Base-by-base conservation (phyloP, 2,888 invertebrate species). In the Napeogenes sylphis region DNA sequence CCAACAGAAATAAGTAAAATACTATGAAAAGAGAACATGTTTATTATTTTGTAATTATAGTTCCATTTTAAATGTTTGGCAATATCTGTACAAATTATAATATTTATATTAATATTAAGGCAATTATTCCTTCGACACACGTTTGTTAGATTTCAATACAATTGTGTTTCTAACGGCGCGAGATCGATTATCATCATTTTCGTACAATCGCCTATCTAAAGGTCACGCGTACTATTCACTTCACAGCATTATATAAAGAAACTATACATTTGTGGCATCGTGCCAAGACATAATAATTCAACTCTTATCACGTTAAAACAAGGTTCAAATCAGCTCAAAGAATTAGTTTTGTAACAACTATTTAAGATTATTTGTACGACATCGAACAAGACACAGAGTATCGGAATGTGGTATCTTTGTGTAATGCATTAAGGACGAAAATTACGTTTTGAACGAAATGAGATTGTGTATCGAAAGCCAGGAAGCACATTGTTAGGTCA, bases 401-500 rank as follows among this genome's bases (percentile, higher is more conserved):
- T 78, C 75, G 80, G 58, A 86, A 79, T 81, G 72, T 83, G 65
- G 73, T 70, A 81, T 84, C 78, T 85, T 73, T 76, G 70, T 45
- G 60, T 65, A 68, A 64, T 59, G 68, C 35, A 58, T 71, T 87
- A 89, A 81, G 82, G 81, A 73, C 75, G 73, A 87, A 75, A 85
- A 78, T 87, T 69, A 77, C 65, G 70, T 78, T 76, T 76, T 71
- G 71, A 72, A 60, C 73, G 73, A 79, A 73, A 64, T 75, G 73
- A 81, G 82, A 82, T 82, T 79, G 80, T 82, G 82, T 84, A 84
- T 85, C 86, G 87, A 87, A 89, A 90, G 89, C 85, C 87, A 89
- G 90, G 90, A 90, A 90, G 90, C 88, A 81, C 84, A 89, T 90
- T 90, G 90, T 90, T 88, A 83, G 90, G 90, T 88, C 90, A 90